Evolutionary conservation across 2,797 vertebrate species (phyloP).

Genomic region (Phataginus tricuspis): DNA sequence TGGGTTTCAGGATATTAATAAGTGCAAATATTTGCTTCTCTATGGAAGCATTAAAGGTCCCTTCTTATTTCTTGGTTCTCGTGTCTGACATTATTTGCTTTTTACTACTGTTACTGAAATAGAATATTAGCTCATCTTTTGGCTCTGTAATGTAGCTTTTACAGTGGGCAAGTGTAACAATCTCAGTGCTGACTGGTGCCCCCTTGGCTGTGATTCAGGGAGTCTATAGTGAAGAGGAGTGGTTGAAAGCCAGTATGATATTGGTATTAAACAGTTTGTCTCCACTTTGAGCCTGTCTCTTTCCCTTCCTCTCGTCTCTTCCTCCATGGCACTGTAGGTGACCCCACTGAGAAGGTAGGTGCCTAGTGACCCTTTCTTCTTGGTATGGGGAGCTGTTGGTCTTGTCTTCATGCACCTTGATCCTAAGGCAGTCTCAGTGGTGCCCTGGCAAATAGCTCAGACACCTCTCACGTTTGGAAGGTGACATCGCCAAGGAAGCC

Average conservation of each 20-base stretch:
- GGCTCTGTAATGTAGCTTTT: constrained; percentile 51
- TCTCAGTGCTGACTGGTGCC: background rate
- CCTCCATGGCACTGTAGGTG: background rate
- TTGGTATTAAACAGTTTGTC: constrained; percentile 36
- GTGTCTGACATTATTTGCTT: constrained; percentile 63
- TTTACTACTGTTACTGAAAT: constrained; percentile 63
- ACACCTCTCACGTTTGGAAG: background rate
- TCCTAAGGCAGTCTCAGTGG: background rate
- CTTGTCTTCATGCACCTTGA: background rate
- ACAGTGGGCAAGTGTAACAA: constrained; percentile 34
- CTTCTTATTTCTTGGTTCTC: constrained; percentile 65
- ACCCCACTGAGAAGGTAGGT: background rate
- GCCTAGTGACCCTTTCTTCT: background rate
- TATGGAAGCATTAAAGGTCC: constrained; percentile 64
- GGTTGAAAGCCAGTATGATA: constrained; percentile 22
- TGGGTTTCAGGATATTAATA: constrained; percentile 69
- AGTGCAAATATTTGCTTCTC: constrained; percentile 78
- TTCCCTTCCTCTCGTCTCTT: background rate
- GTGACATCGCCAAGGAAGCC: background rate
- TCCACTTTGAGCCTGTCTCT: background rate
- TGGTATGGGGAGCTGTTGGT: background rate
- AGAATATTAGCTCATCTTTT: constrained; percentile 61
- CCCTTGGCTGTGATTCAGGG: constrained; percentile 24
- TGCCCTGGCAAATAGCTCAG: background rate
- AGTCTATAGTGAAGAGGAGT: constrained; percentile 25